Evolutionary conservation across 2,797 vertebrate species (phyloP), one percentile per base, ranked within the genome.

Genomic region (Hafferia zeledoni): DNA sequence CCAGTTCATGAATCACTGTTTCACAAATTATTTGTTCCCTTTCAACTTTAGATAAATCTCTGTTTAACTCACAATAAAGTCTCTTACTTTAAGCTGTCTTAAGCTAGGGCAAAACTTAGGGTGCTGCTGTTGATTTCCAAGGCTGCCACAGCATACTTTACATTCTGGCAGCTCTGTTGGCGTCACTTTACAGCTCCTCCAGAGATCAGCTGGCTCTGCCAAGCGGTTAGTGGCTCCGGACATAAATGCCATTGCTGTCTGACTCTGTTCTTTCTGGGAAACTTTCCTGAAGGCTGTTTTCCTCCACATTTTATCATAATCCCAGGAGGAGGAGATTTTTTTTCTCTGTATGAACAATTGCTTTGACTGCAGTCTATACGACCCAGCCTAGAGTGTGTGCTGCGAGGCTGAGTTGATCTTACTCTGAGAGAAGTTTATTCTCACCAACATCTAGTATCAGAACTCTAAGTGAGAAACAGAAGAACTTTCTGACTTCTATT

Each of bases 211-310:
- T 39, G 10, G 95, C 92, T 89, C 55, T 78, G 81, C 75, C 0
- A 5, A 89, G 76, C 0, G 11, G 93, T 97, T 95, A 49, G 90
- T 89, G 90, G 70, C 83, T 96, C 89, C 8, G 1, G 88, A 89
- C 70, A 76, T 55, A 95, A 91, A 89, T 94, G 71, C 94, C 93
- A 59, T 92, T 95, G 91, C 90, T 92, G 76, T 71, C 83, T 49
- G 8, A 68, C 61, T 82, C 64, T 84, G 43, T 47, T 69, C 74
- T 90, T 97, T 97, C 81, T 96, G 94, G 95, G 95, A 97, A 96
- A 72, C 82, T 65, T 93, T 89, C 52, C 55, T 68, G 43, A 91
- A 93, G 81, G 55, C 33, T 74, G 30, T 69, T 83, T 87, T 83
- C 41, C 46, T 86, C 67, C 41, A 46, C 23, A 5, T 94, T 96